These are phyloP conservation scores for Perodicticus potto DNA, from an alignment of 2,797 vertebrate genomes.

Conservation along the genomic window DNA sequence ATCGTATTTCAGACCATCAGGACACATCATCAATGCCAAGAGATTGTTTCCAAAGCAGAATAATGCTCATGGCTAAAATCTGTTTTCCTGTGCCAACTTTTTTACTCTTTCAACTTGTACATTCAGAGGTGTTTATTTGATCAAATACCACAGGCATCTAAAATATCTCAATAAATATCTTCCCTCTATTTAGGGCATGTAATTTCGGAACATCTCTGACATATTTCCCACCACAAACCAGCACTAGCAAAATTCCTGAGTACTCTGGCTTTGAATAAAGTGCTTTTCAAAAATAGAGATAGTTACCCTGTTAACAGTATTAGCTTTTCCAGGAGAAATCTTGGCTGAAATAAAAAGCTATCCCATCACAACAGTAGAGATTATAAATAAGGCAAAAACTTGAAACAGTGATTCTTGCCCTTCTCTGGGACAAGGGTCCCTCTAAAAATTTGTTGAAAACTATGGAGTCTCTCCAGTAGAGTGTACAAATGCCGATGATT, in stretches of 20 bases:
- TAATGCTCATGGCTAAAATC: conserved; percentile 23
- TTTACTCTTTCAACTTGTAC: conserved; percentile 7
- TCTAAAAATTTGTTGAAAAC: conserved; percentile 4
- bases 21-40: neutral
- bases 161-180: conserved; percentile 50
- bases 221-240: neutral
- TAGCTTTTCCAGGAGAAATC: conserved; percentile 3
- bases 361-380: neutral
- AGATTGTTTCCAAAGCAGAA: conserved; percentile 53
- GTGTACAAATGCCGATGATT: neutral
- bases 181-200: neutral
- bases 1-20: conserved; percentile 20
- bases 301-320: neutral
- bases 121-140: conserved; percentile 30
- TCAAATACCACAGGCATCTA: conserved; percentile 30
- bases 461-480: neutral
- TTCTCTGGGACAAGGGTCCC: neutral
- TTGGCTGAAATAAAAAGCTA: conserved; percentile 42
- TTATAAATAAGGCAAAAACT: neutral
- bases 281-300: conserved; percentile 52
- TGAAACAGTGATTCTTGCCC: neutral
- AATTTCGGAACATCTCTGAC: conserved; percentile 3
- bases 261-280: neutral
- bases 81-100: neutral
- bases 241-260: conserved; percentile 1